These are phyloP conservation scores for Pachydiplax longipennis DNA, from an alignment of 2,888 invertebrate genomes.

Conservation along the genomic window DNA sequence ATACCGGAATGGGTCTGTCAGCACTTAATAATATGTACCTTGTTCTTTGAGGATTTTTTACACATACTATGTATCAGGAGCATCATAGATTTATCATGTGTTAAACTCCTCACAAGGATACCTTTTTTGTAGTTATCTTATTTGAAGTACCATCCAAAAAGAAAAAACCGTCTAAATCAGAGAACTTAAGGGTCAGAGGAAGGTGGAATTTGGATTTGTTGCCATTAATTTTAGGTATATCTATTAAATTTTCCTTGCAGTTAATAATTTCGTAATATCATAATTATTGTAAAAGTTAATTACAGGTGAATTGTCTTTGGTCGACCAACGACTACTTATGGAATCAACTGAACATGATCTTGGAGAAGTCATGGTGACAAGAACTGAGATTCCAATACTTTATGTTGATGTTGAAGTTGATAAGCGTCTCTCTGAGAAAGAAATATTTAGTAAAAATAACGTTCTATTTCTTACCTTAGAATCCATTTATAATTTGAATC, in stretches of 20 bases:
- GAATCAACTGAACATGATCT: neutral
- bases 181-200: neutral
- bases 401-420: neutral
- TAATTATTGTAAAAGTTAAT: neutral
- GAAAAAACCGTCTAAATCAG: neutral
- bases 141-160: neutral
- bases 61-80: too few species aligned
- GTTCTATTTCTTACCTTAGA: neutral
- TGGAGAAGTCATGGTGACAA: neutral
- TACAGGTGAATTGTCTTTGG: neutral
- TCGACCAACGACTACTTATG: neutral
- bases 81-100: too few species aligned
- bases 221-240: neutral
- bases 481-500: neutral
- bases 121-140: neutral
- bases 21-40: too few species aligned
- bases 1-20: too few species aligned
- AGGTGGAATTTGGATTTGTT: conserved; percentile 2
- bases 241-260: neutral
- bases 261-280: neutral
- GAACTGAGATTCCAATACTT: neutral
- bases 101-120: neutral
- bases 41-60: too few species aligned
- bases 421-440: neutral
- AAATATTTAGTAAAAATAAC: neutral